Base-by-base conservation (phyloP, 2,797 vertebrate genomes). In the Myioborus melanocephalus region DNA sequence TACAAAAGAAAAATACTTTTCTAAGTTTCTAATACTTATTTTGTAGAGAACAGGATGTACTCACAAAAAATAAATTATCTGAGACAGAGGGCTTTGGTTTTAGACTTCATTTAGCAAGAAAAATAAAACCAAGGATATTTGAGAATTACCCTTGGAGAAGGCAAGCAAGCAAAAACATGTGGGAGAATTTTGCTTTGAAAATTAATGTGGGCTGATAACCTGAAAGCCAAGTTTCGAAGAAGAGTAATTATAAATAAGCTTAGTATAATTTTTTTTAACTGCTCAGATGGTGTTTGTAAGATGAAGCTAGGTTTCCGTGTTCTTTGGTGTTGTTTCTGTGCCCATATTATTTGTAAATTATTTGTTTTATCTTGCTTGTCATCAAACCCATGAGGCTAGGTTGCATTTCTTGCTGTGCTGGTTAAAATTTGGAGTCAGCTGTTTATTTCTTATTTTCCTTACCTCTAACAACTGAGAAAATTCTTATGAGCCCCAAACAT, bases 281-380 rank as follows among this genome's bases (percentile, higher is more conserved):
- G 1, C 32, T 83, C 57, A 73, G 50, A 50, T 12, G 41, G 8
- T 37, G 6, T 66, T 72, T 63, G 14, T 23, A 69, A 61, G 41
- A 46, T 24, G 5, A 57, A 72, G 15, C 9, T 63, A 37, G 7
- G 7, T 34, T 77, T 87, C 50, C 0, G 0, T 63, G 21, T 41
- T 44, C 43, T 47, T 49, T 4, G 8, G 14, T 76, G 14, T 32
- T 73, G 28, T 66, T 78, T 70, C 32, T 86, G 14, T 44, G 20
- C 16, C 26, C 4, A 12, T 37, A 37, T 56, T 47, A 64, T 57
- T 76, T 44, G 14, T 23, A 82, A 79, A 30, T 63, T 44, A 52
- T 56, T 68, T 86, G 6, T 59, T 71, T 90, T 59, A 27, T 59
- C 57, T 68, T 66, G 4, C 5, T 68, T 87, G 73, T 77, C 43